Base-by-base conservation (phyloP, 2,113 vertebrate genomes). In the Oenanthe melanoleuca region DNA sequence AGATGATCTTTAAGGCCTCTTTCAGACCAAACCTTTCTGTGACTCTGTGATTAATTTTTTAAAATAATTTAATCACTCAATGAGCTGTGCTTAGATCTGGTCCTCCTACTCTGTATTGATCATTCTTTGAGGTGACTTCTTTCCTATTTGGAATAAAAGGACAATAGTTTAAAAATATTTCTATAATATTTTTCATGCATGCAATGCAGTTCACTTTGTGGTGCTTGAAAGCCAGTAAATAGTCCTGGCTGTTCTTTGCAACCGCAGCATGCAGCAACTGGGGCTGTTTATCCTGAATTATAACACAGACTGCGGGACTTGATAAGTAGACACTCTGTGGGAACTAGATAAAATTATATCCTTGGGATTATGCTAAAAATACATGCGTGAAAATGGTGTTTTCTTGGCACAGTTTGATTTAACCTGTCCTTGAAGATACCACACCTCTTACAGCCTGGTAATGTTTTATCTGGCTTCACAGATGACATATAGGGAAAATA, bases 361-460 rank as follows among this genome's bases (percentile, higher is more conserved):
- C 69, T 85, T 93, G 86, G 83, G 80, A 88, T 95, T 94, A 75
- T 84, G 8, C 88, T 95, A 88, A 94, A 95, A 94, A 95, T 95
- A 88, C 22, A 31, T 81, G 50, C 73, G 59, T 82, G 94, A 93
- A 91, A 93, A 66, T 0, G 5, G 38, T 63, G 19, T 88, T 92
- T 92, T 92, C 50, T 3, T 80, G 77, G 74, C 47, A 66, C 0
- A 0, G 37, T 77, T 95, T 63, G 81, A 71, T 88, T 89, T 95
- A 92, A 85, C 89, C 88, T 89, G 96, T 86, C 93, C 94, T 94
- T 95, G 94, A 93, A 96, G 95, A 84, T 80, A 73, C 71, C 66
- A 50, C 82, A 59, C 78, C 79, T 84, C 72, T 71, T 70, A 53
- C 47, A 63, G 83, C 65, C 64, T 69, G 45, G 53, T 92, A 12